Percentiles rank a stretch among this genome's conserved stretches.
Conservation (phyloP, 2,797 vertebrate genomes). For the Alectoris magna region DNA sequence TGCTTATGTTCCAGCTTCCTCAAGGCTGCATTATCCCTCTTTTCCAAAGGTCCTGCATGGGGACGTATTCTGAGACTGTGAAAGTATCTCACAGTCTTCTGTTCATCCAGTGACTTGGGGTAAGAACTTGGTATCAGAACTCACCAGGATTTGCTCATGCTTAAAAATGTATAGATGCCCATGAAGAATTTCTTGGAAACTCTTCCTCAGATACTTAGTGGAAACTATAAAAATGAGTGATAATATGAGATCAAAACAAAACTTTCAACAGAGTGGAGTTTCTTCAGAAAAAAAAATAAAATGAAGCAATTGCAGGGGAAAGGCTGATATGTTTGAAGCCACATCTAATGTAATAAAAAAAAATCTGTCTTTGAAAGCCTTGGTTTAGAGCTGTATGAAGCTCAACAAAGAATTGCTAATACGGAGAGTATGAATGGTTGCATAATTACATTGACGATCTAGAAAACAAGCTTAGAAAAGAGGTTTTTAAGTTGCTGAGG, state of each 20-base stretch:
- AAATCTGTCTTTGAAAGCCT: conserved; percentile 17
- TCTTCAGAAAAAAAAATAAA: neutral
- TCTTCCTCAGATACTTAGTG: neutral
- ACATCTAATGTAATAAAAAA: conserved; percentile 12
- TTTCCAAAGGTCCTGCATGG: neutral
- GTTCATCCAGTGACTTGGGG: rapidly evolving
- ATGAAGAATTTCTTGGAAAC: conserved; percentile 14
- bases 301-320: conserved; percentile 5
- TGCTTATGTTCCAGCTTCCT: neutral
- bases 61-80: neutral
- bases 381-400: conserved; percentile 2
- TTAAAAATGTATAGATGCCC: neutral
- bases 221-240: conserved; percentile 11
- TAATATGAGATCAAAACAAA: conserved; percentile 36
- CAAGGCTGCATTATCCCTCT: neutral
- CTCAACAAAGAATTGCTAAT: conserved; percentile 43
- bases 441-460: conserved; percentile 29
- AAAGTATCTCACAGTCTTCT: neutral
- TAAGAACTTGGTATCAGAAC: neutral
- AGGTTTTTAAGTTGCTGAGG: neutral
- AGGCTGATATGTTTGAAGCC: conserved; percentile 51
- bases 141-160: neutral
- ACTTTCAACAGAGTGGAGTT: conserved; percentile 37
- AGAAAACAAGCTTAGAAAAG: conserved; percentile 53
- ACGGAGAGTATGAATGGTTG: neutral